Percentiles rank a stretch among this genome's conserved stretches.
Evolutionary conservation across 1,140 invertebrate genomes (phyloP).

Genomic region (Nephila pilipes): DNA sequence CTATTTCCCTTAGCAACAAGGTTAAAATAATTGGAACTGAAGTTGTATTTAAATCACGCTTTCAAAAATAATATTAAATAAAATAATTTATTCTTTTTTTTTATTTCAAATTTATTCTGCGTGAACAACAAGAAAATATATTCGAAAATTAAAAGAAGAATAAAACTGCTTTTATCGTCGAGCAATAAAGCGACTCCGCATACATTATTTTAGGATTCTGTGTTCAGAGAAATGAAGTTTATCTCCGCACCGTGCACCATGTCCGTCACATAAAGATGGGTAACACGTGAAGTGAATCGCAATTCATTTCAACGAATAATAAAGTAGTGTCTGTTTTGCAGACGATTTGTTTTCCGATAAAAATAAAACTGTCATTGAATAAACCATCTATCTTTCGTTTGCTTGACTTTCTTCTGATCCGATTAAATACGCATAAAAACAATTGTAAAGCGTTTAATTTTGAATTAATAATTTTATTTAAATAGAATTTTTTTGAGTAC

Average conservation of each 20-base stretch:
- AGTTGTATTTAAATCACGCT: too few relatives aligned
- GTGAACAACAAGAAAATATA: not conserved
- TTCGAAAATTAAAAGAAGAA: not conserved
- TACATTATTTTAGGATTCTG: not conserved
- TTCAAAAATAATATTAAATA: not conserved
- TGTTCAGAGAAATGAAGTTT: constrained; percentile 12
- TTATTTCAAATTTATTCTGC: not conserved
- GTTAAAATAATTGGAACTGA: too few relatives aligned
- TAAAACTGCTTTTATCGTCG: not conserved
- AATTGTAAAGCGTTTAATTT: not conserved
- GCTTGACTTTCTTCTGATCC: not conserved
- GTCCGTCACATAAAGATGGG: not conserved
- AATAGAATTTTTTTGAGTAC: too few relatives aligned
- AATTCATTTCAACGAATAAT: constrained; percentile 29
- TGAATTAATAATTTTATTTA: not conserved
- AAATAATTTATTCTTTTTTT: not conserved
- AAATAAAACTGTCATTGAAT: constrained; percentile 4
- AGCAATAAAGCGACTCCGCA: not conserved
- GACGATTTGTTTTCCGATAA: constrained; percentile 27
- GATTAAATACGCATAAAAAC: not conserved
- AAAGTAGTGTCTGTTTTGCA: constrained; percentile 9
- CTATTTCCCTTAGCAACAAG: too few relatives aligned
- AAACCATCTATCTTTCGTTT: not conserved
- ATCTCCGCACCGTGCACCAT: not conserved
- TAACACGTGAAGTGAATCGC: constrained; percentile 9